phyloP scores from a whole-genome alignment of 2,113 vertebrate species.

The Larimichthys polyactis region DNA sequence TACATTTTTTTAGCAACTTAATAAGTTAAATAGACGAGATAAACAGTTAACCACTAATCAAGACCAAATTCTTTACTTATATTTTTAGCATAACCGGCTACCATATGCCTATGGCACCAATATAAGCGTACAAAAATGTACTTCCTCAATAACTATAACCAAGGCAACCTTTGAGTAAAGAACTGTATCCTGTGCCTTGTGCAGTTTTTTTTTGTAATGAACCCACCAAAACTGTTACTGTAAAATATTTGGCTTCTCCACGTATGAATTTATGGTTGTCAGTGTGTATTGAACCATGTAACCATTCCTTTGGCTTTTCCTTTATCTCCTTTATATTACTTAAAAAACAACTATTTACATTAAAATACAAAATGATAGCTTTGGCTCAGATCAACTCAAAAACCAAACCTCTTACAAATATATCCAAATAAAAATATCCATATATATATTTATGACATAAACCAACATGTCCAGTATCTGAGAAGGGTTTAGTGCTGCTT shows the following conservation, averaged over 20 bases:
- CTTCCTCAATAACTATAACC: neutral
- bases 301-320: neutral
- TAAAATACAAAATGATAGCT: conserved; percentile 6
- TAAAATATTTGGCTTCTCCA: too few relatives aligned
- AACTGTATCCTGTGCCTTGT: neutral
- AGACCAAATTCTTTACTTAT: too few relatives aligned
- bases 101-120: too few relatives aligned
- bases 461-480: neutral
- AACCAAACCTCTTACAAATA: neutral
- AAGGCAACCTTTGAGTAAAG: neutral
- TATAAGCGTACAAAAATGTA: too few relatives aligned
- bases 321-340: conserved; percentile 26
- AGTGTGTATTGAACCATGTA: neutral
- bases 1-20: too few relatives aligned
- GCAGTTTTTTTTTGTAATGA: neutral
- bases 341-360: conserved; percentile 49
- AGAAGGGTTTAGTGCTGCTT: neutral
- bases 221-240: neutral
- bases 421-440: neutral
- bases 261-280: neutral
- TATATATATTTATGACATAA: neutral
- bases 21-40: too few relatives aligned
- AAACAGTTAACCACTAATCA: too few relatives aligned
- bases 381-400: conserved; percentile 1
- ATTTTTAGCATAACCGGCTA: too few relatives aligned